Percentiles rank a stretch among this genome's conserved stretches.
phyloP scores from a whole-genome alignment of 2,888 invertebrate species.

The Galerucella pusilla region DNA sequence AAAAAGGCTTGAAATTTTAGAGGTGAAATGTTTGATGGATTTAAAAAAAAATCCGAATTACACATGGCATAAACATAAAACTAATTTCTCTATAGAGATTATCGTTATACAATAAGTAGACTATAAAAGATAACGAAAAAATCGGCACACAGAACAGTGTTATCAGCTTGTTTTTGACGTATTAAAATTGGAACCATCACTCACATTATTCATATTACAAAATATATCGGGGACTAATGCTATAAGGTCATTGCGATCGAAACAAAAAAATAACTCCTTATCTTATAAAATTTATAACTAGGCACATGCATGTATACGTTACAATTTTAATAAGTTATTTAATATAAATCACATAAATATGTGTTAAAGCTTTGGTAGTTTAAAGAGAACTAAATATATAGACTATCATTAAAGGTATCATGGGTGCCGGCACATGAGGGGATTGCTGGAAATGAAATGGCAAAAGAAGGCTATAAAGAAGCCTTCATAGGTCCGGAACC shows the following conservation, averaged over 20 bases:
- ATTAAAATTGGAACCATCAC: conserved; percentile 14
- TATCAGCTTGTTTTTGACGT: conserved; percentile 22
- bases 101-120: conserved; percentile 7
- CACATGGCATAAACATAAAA: neutral
- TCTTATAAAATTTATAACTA: conserved; percentile 34
- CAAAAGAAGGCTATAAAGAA: too few relatives aligned
- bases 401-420: too few relatives aligned
- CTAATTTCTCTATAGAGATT: conserved; percentile 8
- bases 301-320: conserved; percentile 34
- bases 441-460: too few relatives aligned
- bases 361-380: too few relatives aligned
- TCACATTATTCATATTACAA: conserved; percentile 17
- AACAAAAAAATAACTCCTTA: conserved; percentile 38
- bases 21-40: neutral
- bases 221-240: conserved; percentile 26
- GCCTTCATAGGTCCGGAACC: too few relatives aligned
- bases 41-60: neutral
- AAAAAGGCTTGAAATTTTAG: neutral
- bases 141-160: conserved; percentile 23
- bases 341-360: conserved; percentile 44
- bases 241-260: conserved; percentile 44
- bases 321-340: conserved; percentile 41
- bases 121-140: conserved; percentile 23
- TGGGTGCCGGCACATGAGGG: too few relatives aligned
- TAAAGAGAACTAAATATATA: too few relatives aligned